These are phyloP conservation scores for Sinella curviseta DNA, from an alignment of 1,140 invertebrate species.

Conservation along the genomic window DNA sequence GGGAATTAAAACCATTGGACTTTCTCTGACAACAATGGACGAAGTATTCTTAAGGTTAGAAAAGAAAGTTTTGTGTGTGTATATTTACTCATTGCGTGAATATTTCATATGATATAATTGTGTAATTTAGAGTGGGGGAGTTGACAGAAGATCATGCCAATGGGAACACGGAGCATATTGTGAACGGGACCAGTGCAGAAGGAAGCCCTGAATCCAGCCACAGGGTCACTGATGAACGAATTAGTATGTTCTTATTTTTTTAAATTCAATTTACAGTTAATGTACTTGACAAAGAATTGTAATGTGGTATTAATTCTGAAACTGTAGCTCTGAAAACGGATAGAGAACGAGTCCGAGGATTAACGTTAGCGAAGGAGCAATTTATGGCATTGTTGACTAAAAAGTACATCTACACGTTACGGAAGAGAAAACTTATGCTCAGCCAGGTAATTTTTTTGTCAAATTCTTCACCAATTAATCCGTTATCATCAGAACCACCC, in stretches of 20 bases:
- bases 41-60: constrained; percentile 47
- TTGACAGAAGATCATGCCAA: not conserved
- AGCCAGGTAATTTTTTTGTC: constrained; percentile 39
- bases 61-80: no score
- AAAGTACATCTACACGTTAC: constrained; percentile 39
- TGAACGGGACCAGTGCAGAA: not conserved
- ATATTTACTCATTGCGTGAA: no score
- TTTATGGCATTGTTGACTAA: constrained; percentile 41
- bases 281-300: no score
- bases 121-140: constrained; percentile 28
- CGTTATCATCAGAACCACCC: no score
- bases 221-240: not conserved
- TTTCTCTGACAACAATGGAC: constrained; percentile 49
- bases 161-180: not conserved
- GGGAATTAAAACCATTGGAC: constrained; percentile 46
- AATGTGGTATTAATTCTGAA: not conserved
- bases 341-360: not conserved
- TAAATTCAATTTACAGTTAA: no score
- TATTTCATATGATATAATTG: no score
- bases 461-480: no score
- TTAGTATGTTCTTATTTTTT: not conserved
- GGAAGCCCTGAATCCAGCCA: not conserved
- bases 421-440: constrained; percentile 40
- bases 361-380: constrained; percentile 37
- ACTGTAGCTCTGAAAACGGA: not conserved